Base-by-base conservation (phyloP, 2,888 invertebrate genomes). In the Hofmannophila pseudospretella region DNA sequence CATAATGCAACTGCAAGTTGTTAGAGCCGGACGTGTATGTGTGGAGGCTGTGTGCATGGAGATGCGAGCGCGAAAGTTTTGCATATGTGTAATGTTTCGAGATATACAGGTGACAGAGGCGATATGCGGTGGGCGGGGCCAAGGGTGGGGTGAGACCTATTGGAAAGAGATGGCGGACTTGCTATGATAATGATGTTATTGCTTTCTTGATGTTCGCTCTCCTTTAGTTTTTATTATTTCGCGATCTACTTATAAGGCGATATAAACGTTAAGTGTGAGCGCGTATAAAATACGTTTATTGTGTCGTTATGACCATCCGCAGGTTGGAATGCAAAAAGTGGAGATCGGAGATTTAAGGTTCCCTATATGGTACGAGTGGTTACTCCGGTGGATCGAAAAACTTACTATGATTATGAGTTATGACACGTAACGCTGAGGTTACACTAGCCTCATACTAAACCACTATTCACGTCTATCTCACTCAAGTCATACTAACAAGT, bases 161-260 rank as follows among this genome's bases (percentile, higher is more conserved):
- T 73, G 81, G 82, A 86, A 78, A 84, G 86, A 86, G 86, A 86
- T 79, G 84, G 81, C 81, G 67, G 78, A 80, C 82, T 71, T 50
- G 69, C 85, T 84, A 86, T 85, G 86, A 86, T 86, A 86, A 86
- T 86, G 85, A 86, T 80, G 86, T 86, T 85, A 85, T 85, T 82
- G 85, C 84, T 84, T 81, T 85, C 84, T 80, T 82, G 85, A 85
- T 81, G 77, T 84, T 75, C 76, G 70, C 60, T 67, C 79, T 76
- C 69, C 78, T 81, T 79, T 82, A 81, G 80, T 85, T 85, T 41
- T 85, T 86, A 82, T 85, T 84, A 82, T 85, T 77, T 76, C 79
- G 75, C 78, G 79, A 80, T 84, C 82, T 85, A 81, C 85, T 85
- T 85, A 85, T 84, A 85, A 81, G 80, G 84, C 77, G 79, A 78